Evolutionary conservation across 2,113 vertebrate genomes (phyloP), one percentile per base, ranked within the genome.

Genomic region (Egretta garzetta): DNA sequence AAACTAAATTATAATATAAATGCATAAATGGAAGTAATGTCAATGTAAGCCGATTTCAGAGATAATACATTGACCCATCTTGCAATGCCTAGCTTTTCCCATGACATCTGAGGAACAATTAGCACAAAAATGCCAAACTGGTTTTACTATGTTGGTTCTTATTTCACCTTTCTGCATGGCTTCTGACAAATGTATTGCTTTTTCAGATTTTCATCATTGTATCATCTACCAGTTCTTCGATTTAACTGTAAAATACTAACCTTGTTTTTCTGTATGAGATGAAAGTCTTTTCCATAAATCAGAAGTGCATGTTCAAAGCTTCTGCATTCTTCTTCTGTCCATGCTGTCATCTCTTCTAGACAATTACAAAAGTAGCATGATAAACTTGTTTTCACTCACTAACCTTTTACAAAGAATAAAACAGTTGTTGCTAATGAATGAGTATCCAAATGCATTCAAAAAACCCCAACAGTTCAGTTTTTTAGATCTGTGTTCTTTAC

Each of bases 251-350:
- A 81, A 82, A 49, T 32, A 96, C 89, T 98, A 91, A 99, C 99
- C 99, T 99, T 99, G 95, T 99, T 99, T 98, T 99, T 99, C 98
- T 99, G 99, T 98, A 99, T 99, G 93, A 99, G 99, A 98, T 99
- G 99, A 81, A 99, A 99, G 90, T 99, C 99, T 96, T 99, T 99
- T 86, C 99, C 99, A 95, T 99, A 99, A 86, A 99, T 98, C 97
- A 99, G 98, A 96, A 99, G 99, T 45, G 99, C 99, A 27, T 99
- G 98, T 97, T 99, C 99, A 98, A 99, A 99, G 91, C 98, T 99
- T 96, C 99, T 99, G 97, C 99, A 99, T 95, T 99, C 99, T 73
- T 99, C 99, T 96, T 99, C 99, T n/a, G 99, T 99, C 99, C 99
- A 99, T 1, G 98, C 99, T 32, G 98, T 98, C 74, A 98, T 99